Conservation (phyloP, 1,140 invertebrate genomes). For the Trichoplusia ni region DNA sequence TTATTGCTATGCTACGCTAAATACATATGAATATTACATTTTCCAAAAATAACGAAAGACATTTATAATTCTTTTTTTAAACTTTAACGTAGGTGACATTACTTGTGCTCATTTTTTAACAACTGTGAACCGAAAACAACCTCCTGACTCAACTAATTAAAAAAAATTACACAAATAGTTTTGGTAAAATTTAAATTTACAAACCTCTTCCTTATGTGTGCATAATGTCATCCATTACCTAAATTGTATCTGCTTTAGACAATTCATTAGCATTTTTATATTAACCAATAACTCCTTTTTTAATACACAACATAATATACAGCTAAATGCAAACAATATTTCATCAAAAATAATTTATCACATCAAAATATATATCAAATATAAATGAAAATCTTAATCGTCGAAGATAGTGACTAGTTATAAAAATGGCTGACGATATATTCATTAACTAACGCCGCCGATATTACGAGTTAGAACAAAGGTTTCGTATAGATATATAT, state of each 20-base stretch:
- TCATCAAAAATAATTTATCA: conserved; percentile 14
- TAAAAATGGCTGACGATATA: conserved; percentile 25
- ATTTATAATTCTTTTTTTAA: neutral
- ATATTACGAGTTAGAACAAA: neutral
- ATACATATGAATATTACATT: conserved; percentile 10
- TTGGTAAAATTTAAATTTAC: conserved; percentile 11
- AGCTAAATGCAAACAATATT: conserved; percentile 33
- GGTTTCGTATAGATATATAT: no score
- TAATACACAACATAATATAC: conserved; percentile 25
- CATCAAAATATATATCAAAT: conserved; percentile 11
- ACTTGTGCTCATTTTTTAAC: conserved; percentile 33
- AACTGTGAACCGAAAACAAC: conserved; percentile 19
- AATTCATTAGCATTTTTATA: conserved; percentile 37
- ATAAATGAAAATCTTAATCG: conserved; percentile 30
- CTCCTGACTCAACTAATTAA: conserved; percentile 20
- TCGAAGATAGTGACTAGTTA: conserved; percentile 43
- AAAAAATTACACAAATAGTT: conserved; percentile 10
- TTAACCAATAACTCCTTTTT: conserved; percentile 10
- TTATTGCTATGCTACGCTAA: conserved; percentile 1
- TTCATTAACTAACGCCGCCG: conserved; percentile 10
- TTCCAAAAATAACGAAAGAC: conserved; percentile 7
- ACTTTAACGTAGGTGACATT: conserved; percentile 23
- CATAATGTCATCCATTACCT: conserved; percentile 20
- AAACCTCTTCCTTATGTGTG: conserved; percentile 21
- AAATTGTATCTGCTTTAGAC: conserved; percentile 29